Base-by-base conservation (phyloP, 2,797 vertebrate species). In the Enteromius mattozi region DNA sequence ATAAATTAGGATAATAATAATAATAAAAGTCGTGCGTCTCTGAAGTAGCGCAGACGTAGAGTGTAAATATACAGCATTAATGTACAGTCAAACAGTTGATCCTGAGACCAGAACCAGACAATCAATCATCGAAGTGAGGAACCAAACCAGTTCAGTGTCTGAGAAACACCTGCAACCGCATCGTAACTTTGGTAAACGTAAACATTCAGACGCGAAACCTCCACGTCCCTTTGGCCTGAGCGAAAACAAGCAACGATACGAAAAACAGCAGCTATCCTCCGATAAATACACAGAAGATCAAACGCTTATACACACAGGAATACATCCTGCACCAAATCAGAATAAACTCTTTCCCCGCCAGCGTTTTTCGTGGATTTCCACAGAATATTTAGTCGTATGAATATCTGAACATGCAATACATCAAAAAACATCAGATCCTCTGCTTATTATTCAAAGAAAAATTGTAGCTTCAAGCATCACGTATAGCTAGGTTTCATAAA, bases 191-290 rank as follows among this genome's bases (percentile, higher is more conserved):
- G 72, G 68, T 82, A 70, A 69, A 85, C 86, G n/a, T 81, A 81
- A 85, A 45, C 84, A 81, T 79, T 83, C 49, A 69, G 27, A 68
- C 80, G 78, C 17, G 19, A 84, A 65, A 72, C 77, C 78, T 81
- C 40, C 61, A 86, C 83, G 61, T 87, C 65, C 42, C 86, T 87
- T 87, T 85, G 84, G 79, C 75, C 65, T 83, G 49, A 86, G 68
- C 30, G 68, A 71, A 61, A 82, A 35, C 51, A 76, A 74, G 5
- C 47, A 66, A 61, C 30, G 68, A 78, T 27, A 12, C 47, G n/a
- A 61, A 35, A 82, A 85, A 69, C 65, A 87, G 68, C 77, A 59
- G 81, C 78, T 86, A 59, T 54, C 77, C 35, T 75, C 24, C 33
- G 77, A 79, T 68, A 56, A 84, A 86, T 72, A 65, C 27, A 65